A percentile compares a stretch with the other conserved stretches of the same genome.
phyloP scores from a whole-genome alignment of 2,888 invertebrate species.

The Tetragonisca angustula region DNA sequence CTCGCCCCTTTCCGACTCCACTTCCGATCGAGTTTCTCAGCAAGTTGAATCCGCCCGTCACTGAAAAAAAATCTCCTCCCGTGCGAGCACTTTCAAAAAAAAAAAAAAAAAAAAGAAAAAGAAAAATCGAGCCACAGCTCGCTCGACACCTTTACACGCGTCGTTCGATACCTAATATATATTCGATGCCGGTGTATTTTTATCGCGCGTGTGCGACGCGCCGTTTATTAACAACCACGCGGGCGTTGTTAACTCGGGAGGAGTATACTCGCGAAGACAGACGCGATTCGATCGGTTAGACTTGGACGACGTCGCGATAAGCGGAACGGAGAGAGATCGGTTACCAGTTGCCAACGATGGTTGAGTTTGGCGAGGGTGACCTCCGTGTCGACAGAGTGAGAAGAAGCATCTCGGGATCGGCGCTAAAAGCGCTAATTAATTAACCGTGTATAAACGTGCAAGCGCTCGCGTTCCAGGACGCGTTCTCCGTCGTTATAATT shows the following conservation, averaged over 20 bases:
- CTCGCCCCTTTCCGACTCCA: background rate
- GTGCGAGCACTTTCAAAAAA: background rate
- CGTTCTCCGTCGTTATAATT: conserved; percentile 62
- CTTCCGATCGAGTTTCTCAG: background rate
- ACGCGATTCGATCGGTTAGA: no score
- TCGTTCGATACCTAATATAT: background rate
- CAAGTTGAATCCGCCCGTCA: background rate
- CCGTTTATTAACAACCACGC: no score
- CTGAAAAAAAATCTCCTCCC: background rate
- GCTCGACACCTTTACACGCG: background rate
- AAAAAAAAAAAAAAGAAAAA: no score
- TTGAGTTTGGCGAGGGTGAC: no score
- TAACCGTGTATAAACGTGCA: conserved; percentile 63
- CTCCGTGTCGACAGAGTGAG: no score
- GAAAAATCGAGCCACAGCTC: background rate
- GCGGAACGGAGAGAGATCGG: no score
- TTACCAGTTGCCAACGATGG: no score
- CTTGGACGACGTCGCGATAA: no score
- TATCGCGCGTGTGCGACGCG: background rate
- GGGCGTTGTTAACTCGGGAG: no score
- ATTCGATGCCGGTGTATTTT: background rate
- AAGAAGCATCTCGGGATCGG: conserved; percentile 42
- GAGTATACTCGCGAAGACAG: no score
- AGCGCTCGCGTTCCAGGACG: conserved; percentile 41
- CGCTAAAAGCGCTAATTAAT: conserved; percentile 67